These are phyloP conservation scores for Palaemon carinicauda DNA, from an alignment of 1,140 invertebrate species.

Conservation along the genomic window DNA sequence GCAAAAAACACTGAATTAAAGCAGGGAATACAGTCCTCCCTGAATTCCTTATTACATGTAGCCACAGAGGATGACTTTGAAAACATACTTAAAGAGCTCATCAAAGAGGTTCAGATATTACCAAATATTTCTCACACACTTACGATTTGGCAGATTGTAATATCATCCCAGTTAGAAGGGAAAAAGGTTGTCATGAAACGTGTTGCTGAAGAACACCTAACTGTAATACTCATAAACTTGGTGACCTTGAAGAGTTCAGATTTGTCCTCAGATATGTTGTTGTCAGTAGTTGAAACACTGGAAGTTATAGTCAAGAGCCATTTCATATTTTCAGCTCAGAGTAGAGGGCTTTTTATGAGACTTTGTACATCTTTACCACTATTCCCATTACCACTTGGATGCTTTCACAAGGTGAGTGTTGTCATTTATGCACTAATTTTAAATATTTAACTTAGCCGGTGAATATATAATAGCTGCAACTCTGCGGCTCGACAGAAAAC, in stretches of 20 bases:
- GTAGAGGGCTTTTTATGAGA: too few species aligned
- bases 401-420: too few species aligned
- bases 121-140: background rate
- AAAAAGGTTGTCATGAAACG: background rate
- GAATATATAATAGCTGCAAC: too few species aligned
- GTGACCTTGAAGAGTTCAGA: background rate
- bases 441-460: too few species aligned
- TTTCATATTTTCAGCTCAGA: too few species aligned
- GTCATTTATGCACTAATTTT: too few species aligned
- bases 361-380: too few species aligned
- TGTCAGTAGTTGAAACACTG: too few species aligned
- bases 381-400: too few species aligned
- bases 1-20: background rate
- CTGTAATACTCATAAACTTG: constrained; percentile 15
- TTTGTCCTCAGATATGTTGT: background rate
- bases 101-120: background rate
- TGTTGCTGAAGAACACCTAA: constrained; percentile 3
- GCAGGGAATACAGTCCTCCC: background rate
- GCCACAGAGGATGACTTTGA: constrained; percentile 13
- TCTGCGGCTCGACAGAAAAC: too few species aligned
- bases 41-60: background rate
- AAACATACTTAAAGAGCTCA: constrained; percentile 24
- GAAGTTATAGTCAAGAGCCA: too few species aligned
- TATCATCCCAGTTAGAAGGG: background rate
- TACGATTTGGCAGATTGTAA: constrained; percentile 11